Evolutionary conservation across 2,113 vertebrate species (phyloP).

Genomic region (Ammospiza caudacuta): DNA sequence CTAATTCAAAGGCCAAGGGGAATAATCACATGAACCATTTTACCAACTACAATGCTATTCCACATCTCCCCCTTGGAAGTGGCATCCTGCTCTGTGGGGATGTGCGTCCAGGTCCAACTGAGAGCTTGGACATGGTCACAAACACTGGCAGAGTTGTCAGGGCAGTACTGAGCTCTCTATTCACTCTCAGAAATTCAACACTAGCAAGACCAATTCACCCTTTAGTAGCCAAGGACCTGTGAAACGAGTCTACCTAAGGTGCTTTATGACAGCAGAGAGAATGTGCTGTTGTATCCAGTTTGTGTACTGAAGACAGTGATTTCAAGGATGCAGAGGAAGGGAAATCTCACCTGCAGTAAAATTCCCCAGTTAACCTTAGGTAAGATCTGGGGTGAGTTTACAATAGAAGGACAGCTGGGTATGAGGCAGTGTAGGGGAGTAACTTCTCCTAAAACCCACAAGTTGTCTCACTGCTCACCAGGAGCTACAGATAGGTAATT

Average conservation of each 20-base stretch:
- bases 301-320: neutral
- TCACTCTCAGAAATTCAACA: neutral
- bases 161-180: neutral
- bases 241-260: neutral
- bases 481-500: neutral
- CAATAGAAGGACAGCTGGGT: neutral
- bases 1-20: neutral
- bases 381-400: neutral
- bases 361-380: neutral
- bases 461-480: neutral
- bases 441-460: neutral
- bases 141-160: neutral
- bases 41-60: neutral
- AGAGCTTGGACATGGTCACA: neutral
- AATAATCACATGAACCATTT: neutral
- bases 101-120: rapidly evolving
- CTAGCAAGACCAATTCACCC: neutral
- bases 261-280: neutral
- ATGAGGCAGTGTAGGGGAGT: neutral
- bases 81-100: neutral
- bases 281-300: neutral
- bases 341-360: neutral
- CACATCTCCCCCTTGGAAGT: neutral
- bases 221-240: neutral
- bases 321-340: neutral